Conservation (phyloP, 2,888 invertebrate genomes). For the Polymixis lichenea region DNA sequence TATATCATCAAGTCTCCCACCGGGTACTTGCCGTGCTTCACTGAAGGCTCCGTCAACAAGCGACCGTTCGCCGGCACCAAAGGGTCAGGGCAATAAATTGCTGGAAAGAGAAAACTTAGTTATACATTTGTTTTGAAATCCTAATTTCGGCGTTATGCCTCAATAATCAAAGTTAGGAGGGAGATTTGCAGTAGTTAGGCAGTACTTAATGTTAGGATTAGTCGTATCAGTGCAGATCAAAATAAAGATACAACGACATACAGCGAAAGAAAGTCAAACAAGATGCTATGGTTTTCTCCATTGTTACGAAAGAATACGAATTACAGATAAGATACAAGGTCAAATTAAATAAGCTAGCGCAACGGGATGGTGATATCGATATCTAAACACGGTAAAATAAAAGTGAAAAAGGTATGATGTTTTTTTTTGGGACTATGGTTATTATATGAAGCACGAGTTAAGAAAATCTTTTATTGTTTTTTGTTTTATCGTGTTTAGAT, state of each 20-base stretch:
- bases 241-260: neutral
- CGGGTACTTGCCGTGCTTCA: conserved; percentile 91
- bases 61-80: conserved; percentile 93
- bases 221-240: neutral
- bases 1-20: conserved; percentile 96
- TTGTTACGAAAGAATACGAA: neutral
- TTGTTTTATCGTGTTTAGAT: no score
- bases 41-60: conserved; percentile 81
- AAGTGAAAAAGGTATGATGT: no score
- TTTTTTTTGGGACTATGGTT: no score
- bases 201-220: neutral
- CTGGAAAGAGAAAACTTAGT: conserved; percentile 82
- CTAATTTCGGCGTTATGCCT: neutral
- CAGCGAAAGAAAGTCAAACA: neutral
- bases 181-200: neutral
- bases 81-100: conserved; percentile 95
- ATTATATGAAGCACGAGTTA: no score
- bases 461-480: no score
- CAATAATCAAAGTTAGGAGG: neutral
- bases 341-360: no score
- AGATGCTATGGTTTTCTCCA: neutral
- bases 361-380: no score
- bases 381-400: no score
- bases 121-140: neutral
- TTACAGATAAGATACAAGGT: neutral